These are phyloP conservation scores for Pectinophora gossypiella DNA, from an alignment of 1,140 invertebrate genomes.

Conservation along the genomic window DNA sequence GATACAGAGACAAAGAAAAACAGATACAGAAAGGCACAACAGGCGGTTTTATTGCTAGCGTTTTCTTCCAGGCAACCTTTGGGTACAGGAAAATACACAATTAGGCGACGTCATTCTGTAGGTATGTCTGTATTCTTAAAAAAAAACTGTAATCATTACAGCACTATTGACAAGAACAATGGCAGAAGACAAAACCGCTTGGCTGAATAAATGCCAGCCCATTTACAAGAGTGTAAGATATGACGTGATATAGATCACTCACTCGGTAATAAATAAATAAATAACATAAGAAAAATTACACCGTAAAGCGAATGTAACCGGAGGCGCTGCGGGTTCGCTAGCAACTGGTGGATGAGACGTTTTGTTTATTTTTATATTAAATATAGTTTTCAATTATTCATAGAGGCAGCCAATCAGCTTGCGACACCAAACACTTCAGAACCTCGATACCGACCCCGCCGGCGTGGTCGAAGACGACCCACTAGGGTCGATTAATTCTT, in stretches of 20 bases:
- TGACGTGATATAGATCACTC: conserved; percentile 73
- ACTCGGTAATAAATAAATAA: conserved; percentile 74
- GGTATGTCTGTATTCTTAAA: too few relatives aligned
- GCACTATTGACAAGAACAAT: conserved; percentile 10
- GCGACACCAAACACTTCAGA: too few relatives aligned
- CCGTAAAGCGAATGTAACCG: conserved; percentile 72
- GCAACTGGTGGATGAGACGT: conserved; percentile 34
- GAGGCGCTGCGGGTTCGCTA: conserved; percentile 46
- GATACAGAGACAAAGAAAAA: too few relatives aligned
- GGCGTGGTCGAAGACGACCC: too few relatives aligned
- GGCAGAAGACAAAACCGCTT: conserved; percentile 27
- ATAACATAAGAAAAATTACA: conserved; percentile 74
- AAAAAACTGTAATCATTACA: conserved; percentile 17
- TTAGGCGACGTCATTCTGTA: too few relatives aligned
- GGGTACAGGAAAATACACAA: too few relatives aligned
- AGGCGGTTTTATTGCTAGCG: too few relatives aligned
- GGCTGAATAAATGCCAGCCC: conserved; percentile 58
- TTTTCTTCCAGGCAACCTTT: too few relatives aligned
- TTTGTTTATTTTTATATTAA: neutral
- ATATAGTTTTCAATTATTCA: neutral
- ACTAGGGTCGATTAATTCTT: too few relatives aligned
- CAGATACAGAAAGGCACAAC: too few relatives aligned
- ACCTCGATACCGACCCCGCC: too few relatives aligned
- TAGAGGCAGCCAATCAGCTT: too few relatives aligned
- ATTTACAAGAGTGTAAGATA: conserved; percentile 74